Evolutionary conservation across 2,888 invertebrate species (phyloP).

Genomic region (Drymonia ruficornis): DNA sequence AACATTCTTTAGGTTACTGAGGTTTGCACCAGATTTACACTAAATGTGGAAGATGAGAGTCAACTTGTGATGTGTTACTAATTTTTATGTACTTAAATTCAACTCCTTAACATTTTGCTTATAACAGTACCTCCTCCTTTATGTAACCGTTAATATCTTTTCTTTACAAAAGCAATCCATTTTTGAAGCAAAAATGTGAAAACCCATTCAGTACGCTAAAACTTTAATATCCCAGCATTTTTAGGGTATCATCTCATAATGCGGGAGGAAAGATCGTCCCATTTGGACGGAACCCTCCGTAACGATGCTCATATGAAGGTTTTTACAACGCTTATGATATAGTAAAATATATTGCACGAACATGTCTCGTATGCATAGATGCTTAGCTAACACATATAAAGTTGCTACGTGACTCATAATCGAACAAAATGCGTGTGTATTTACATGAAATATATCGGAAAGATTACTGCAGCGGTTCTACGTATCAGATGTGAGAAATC

Average conservation of each 20-base stretch:
- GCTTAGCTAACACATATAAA: conserved; percentile 17
- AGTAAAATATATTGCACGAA: conserved; percentile 29
- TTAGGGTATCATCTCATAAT: conserved; percentile 35
- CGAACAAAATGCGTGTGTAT: conserved; percentile 10
- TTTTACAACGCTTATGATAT: conserved; percentile 34
- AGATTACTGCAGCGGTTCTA: background rate
- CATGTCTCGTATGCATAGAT: conserved; percentile 21
- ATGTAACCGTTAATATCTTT: background rate
- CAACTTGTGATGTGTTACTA: no score
- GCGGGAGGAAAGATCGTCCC: conserved; percentile 18
- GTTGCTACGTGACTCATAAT: conserved; percentile 21
- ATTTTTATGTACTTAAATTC: no score
- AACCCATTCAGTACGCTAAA: conserved; percentile 9
- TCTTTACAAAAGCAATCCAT: background rate
- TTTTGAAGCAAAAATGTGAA: background rate
- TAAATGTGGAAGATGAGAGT: no score
- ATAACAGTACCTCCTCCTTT: no score
- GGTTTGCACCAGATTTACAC: no score
- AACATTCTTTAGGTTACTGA: no score
- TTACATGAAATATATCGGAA: conserved; percentile 12
- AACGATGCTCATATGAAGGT: conserved; percentile 36
- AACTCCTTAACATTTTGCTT: no score
- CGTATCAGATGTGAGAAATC: background rate
- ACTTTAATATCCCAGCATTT: conserved; percentile 35
- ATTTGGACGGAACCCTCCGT: conserved; percentile 21